Evolutionary conservation across 1,140 invertebrate genomes (phyloP).

Genomic region (Harpegnathos saltator): DNA sequence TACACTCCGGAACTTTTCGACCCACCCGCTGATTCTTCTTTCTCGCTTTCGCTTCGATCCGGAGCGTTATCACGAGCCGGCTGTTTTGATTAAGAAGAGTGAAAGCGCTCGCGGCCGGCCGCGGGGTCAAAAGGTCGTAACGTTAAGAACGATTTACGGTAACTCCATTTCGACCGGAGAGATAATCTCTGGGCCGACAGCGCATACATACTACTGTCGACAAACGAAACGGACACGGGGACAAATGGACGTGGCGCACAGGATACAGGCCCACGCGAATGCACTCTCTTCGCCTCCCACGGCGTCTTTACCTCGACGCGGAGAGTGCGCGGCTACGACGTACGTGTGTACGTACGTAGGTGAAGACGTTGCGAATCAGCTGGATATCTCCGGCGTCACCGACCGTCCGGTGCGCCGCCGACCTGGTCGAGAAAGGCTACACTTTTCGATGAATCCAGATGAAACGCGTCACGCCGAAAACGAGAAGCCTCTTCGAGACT

Average conservation of each 20-base stretch:
- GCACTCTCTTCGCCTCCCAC: slow-evolving; percentile 74
- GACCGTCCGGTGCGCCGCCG: too few relatives aligned
- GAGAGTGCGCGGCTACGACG: slow-evolving; percentile 26
- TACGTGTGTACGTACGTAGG: slow-evolving; percentile 13
- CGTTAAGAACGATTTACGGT: slow-evolving; percentile 62
- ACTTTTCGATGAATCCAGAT: not conserved
- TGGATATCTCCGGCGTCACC: slow-evolving; percentile 31
- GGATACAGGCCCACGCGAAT: slow-evolving; percentile 75
- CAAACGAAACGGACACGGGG: slow-evolving; percentile 72
- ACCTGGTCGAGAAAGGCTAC: not conserved
- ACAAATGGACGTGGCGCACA: slow-evolving; percentile 74
- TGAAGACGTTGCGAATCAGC: slow-evolving; percentile 50
- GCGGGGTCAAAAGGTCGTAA: slow-evolving; percentile 35
- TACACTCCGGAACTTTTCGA: not conserved
- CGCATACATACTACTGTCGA: slow-evolving; percentile 67
- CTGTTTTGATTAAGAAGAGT: slow-evolving; percentile 19
- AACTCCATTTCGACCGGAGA: slow-evolving; percentile 64
- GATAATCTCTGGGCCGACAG: slow-evolving; percentile 65
- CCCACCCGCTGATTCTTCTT: not conserved
- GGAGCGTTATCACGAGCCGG: not conserved
- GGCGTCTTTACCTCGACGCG: slow-evolving; percentile 63
- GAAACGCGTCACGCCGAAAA: not conserved
- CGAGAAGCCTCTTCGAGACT: too few relatives aligned
- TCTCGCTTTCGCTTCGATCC: not conserved
- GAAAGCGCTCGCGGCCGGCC: slow-evolving; percentile 10